Base-by-base conservation (phyloP, 2,113 vertebrate genomes). In the Ophthalmolycus amberensis region DNA sequence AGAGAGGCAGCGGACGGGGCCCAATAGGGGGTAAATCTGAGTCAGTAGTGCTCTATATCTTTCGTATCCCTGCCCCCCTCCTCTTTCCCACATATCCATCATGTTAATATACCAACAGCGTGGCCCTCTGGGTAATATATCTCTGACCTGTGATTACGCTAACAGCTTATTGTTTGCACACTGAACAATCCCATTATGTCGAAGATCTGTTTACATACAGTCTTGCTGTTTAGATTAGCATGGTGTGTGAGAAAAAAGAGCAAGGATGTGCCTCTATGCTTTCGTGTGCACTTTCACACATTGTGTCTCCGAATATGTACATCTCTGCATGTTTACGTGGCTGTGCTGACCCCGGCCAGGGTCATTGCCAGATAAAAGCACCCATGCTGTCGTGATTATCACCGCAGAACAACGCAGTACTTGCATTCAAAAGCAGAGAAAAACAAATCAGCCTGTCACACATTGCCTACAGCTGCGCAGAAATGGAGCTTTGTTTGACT, bases 131-230 rank as follows among this genome's bases (percentile, higher is more conserved):
- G 93, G 93, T 92, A 92, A 92, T 93, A 93, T 94, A 90, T 84
- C 78, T 93, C 89, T 95, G 94, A 91, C 89, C 90, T 93, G 91
- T 94, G 94, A 95, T 95, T 95, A 94, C 87, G 88, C 92, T 94
- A 95, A 94, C 93, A 94, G 90, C 93, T 92, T 93, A 95, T 92
- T 95, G 95, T 95, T 95, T 95, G 90, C 92, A 92, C 92, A 93
- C 86, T 85, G 91, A 94, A 95, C 93, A 94, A 93, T 95, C 91
- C 93, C 92, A 94, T 95, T 94, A 95, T 93, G 91, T 93, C 44
- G 88, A 81, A 79, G 83, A 93, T 94, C 91, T 94, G 93, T 94
- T 94, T 94, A 93, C 91, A 93, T 93, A 91, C 88, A 90, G 90
- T 84, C 81, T 91, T 80, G 83, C 89, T 89, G 90, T 93, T 95